Conservation (phyloP, 2,113 vertebrate species). For the Sander lucioperca region DNA sequence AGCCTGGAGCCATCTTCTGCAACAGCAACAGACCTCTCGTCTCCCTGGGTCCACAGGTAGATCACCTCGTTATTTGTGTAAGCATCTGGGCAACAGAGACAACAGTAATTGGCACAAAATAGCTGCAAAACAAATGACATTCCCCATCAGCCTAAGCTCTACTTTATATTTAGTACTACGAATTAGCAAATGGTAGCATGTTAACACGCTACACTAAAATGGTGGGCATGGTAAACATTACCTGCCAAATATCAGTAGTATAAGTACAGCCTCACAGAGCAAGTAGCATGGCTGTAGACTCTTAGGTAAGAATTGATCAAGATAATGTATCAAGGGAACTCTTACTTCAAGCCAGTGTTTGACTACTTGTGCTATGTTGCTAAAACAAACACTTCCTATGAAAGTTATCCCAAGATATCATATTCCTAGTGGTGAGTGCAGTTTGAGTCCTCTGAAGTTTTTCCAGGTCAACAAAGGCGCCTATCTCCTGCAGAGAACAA, state of each 20-base stretch:
- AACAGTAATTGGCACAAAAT: not conserved
- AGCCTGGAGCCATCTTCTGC: slow-evolving; percentile 96
- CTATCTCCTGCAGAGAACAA: slow-evolving; percentile 29
- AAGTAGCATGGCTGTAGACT: not conserved
- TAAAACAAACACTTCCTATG: not conserved
- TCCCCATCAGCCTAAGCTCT: not conserved
- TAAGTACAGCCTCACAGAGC: not conserved
- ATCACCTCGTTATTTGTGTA: slow-evolving; percentile 98
- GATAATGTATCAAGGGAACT: not conserved
- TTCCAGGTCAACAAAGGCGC: slow-evolving; percentile 4
- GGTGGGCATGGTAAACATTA: not conserved
- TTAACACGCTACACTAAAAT: not conserved
- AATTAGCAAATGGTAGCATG: not conserved
- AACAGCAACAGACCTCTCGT: slow-evolving; percentile 93
- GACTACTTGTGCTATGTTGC: slow-evolving; percentile 9
- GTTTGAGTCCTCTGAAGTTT: slow-evolving; percentile 34
- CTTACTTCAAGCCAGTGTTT: not conserved
- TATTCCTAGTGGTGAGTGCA: not conserved
- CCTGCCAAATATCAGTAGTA: not conserved
- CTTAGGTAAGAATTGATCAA: not conserved
- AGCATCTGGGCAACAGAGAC: slow-evolving; percentile 86
- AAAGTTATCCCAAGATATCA: not conserved
- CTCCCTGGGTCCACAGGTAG: slow-evolving; percentile 96
- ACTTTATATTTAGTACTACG: not conserved
- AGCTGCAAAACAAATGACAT: not conserved